Percentiles rank a stretch among this genome's conserved stretches.
These are phyloP conservation scores for Ditula angustiorana DNA, from an alignment of 2,888 invertebrate species.

Conservation along the genomic window DNA sequence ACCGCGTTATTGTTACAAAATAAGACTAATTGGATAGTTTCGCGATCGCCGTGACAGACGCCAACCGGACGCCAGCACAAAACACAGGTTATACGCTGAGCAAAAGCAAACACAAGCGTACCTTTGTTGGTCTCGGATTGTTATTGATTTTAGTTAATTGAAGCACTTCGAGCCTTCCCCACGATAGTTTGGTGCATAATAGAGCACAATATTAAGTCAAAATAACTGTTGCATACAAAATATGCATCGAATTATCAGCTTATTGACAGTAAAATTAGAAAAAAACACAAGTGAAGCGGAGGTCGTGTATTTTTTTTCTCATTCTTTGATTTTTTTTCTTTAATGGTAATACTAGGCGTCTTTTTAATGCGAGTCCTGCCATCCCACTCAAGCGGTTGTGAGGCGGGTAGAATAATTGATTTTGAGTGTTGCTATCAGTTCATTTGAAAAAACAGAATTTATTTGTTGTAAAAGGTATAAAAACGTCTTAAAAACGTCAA, in stretches of 20 bases:
- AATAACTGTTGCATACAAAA: conserved; percentile 83
- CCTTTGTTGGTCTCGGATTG: conserved; percentile 85
- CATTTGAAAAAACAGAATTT: background rate
- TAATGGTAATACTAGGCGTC: conserved; percentile 40
- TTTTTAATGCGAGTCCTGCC: conserved; percentile 33
- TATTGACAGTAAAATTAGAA: conserved; percentile 85
- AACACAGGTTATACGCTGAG: conserved; percentile 83
- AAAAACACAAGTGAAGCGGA: conserved; percentile 85
- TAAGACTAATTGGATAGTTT: conserved; percentile 65
- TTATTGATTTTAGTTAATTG: conserved; percentile 84
- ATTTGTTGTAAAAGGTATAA: background rate
- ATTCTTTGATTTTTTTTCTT: conserved; percentile 60
- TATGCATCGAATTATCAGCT: conserved; percentile 82
- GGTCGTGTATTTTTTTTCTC: conserved; percentile 78
- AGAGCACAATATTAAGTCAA: conserved; percentile 74
- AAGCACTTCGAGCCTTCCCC: conserved; percentile 76
- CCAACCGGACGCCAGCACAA: conserved; percentile 84
- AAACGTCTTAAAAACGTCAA: conserved; percentile 21
- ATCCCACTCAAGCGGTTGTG: conserved; percentile 19
- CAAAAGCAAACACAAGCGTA: conserved; percentile 85
- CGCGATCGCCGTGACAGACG: conserved; percentile 80
- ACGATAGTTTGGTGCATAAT: conserved; percentile 79
- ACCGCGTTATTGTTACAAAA: conserved; percentile 55
- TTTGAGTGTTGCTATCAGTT: conserved; percentile 25
- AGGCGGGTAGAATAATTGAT: conserved; percentile 28